A percentile compares a stretch with the other conserved stretches of the same genome.
Conservation (phyloP, 2,888 invertebrate species). For the Nymphalis c-album region DNA sequence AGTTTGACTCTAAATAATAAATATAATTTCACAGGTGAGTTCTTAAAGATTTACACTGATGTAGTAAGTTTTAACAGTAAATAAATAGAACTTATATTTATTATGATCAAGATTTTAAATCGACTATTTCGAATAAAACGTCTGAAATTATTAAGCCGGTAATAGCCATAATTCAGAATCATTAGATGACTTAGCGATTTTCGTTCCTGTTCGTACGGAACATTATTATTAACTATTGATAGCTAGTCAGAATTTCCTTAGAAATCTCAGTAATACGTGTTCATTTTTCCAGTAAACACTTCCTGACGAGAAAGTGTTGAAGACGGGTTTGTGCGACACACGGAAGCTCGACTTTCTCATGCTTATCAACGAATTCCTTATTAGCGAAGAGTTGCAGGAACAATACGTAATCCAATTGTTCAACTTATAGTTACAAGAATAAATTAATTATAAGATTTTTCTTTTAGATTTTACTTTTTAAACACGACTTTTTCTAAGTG, state of each 20-base stretch:
- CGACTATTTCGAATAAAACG: no score
- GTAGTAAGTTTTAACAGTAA: no score
- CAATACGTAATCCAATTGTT: background rate
- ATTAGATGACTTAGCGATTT: constrained; percentile 1
- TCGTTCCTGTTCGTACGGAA: background rate
- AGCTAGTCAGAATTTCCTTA: background rate
- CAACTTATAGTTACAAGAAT: background rate
- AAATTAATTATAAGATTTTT: background rate
- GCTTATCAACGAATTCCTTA: constrained; percentile 1
- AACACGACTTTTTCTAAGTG: no score
- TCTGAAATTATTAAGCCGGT: no score
- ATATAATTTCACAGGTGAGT: no score
- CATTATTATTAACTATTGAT: background rate
- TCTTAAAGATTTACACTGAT: no score
- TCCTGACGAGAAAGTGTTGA: constrained; percentile 37
- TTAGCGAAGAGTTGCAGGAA: background rate
- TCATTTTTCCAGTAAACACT: constrained; percentile 36
- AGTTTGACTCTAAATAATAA: no score
- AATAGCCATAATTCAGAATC: background rate
- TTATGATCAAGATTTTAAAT: no score
- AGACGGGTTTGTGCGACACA: constrained; percentile 19
- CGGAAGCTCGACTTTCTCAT: constrained; percentile 9
- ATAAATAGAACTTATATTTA: no score
- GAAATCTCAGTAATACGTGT: constrained; percentile 3
- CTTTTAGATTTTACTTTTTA: no score